A percentile compares a stretch with the other conserved stretches of the same genome.
These are phyloP conservation scores for Drosophila sturtevanti DNA, from an alignment of 1,140 invertebrate species.

Conservation along the genomic window DNA sequence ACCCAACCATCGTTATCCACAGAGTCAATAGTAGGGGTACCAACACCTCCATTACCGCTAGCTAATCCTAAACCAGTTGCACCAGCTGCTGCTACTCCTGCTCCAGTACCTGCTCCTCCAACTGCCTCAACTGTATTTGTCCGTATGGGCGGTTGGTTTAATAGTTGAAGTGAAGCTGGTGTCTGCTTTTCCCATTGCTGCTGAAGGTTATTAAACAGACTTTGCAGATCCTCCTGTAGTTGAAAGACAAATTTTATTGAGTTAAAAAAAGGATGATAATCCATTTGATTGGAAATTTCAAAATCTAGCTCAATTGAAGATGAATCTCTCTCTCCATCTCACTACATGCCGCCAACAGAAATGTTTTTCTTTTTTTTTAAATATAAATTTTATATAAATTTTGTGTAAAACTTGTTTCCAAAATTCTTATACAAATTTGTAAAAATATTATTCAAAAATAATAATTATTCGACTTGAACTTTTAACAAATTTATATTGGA, in stretches of 20 bases:
- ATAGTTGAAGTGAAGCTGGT: slow-evolving; percentile 45
- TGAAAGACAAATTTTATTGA: not conserved
- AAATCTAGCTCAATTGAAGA: too few species aligned
- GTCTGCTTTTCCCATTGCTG: slow-evolving; percentile 65
- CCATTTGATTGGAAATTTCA: too few species aligned
- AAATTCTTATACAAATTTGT: too few species aligned
- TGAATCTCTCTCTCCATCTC: too few species aligned
- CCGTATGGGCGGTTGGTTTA: slow-evolving; percentile 17
- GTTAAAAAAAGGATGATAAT: too few species aligned
- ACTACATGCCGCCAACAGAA: too few species aligned
- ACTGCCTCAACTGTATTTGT: not conserved
- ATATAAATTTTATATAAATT: not conserved
- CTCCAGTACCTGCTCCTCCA: slow-evolving; percentile 9
- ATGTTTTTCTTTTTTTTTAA: too few species aligned
- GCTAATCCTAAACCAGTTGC: not conserved
- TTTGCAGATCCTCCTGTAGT: slow-evolving; percentile 60
- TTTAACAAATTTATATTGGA: too few species aligned
- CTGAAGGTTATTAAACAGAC: slow-evolving; percentile 69
- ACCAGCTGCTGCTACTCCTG: not conserved
- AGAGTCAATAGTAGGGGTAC: slow-evolving; percentile 13
- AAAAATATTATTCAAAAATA: too few species aligned
- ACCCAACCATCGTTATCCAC: slow-evolving; percentile 67
- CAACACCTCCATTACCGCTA: not conserved
- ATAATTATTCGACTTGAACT: too few species aligned
- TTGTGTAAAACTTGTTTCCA: not conserved